Evolutionary conservation across 2,113 vertebrate species (phyloP).

Genomic region (Ictalurus punctatus): DNA sequence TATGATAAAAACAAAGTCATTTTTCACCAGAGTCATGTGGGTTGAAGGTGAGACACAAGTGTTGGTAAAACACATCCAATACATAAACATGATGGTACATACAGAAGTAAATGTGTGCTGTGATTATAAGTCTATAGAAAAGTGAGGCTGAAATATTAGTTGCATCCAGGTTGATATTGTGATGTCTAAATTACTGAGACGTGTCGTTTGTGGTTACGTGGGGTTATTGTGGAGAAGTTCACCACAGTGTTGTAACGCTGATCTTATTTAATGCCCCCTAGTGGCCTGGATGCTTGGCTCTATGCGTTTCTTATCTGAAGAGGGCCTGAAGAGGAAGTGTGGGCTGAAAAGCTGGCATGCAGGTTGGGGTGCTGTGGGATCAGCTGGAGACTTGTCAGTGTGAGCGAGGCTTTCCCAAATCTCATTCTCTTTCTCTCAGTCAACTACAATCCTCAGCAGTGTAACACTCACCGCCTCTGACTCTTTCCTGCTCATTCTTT

Average conservation of each 20-base stretch:
- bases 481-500: not conserved
- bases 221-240: not conserved
- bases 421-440: not conserved
- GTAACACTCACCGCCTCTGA: not conserved
- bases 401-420: slow-evolving; percentile 32
- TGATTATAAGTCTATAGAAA: not conserved
- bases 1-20: not conserved
- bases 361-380: slow-evolving; percentile 5
- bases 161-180: not conserved
- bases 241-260: not conserved
- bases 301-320: not conserved
- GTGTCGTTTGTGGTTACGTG: not conserved
- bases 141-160: not conserved
- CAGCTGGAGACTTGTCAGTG: slow-evolving; percentile 8
- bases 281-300: not conserved
- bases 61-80: not conserved
- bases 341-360: slow-evolving; percentile 13
- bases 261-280: not conserved
- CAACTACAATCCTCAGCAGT: not conserved
- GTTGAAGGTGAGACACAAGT: not conserved
- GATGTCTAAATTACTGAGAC: not conserved
- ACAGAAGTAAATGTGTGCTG: not conserved
- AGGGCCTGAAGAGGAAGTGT: slow-evolving; percentile 25
- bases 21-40: not conserved
- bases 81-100: slow-evolving; percentile 2